These are phyloP conservation scores for Amaurobius ferox DNA, from an alignment of 2,888 invertebrate genomes.

Conservation along the genomic window DNA sequence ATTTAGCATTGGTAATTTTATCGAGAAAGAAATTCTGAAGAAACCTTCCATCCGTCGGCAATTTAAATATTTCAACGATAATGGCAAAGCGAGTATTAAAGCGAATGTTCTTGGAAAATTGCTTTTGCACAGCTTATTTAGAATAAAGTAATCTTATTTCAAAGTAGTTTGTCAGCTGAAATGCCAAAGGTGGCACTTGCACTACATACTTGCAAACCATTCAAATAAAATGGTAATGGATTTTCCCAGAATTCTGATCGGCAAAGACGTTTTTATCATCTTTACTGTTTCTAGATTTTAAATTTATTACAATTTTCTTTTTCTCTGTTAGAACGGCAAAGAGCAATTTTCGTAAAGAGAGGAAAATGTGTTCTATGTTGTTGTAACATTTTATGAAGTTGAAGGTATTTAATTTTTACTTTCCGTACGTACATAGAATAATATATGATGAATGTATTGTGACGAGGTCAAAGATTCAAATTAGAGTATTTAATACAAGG, in stretches of 20 bases:
- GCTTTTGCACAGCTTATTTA: not conserved
- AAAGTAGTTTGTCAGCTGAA: not conserved
- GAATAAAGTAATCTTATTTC: conserved; percentile 16
- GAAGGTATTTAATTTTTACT: too few relatives aligned
- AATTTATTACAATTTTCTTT: not conserved
- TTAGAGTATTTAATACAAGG: too few relatives aligned
- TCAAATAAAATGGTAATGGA: conserved; percentile 16
- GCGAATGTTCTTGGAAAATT: not conserved
- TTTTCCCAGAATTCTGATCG: not conserved
- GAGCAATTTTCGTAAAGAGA: not conserved
- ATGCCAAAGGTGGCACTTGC: conserved; percentile 11
- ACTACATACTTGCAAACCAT: not conserved
- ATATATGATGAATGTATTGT: too few relatives aligned
- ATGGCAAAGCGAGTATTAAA: not conserved
- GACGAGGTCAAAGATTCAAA: too few relatives aligned
- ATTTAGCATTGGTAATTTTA: too few relatives aligned
- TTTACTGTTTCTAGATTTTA: not conserved
- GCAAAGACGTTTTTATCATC: conserved; percentile 2
- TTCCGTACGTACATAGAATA: too few relatives aligned
- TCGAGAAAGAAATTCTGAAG: too few relatives aligned
- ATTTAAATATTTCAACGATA: conserved; percentile 6
- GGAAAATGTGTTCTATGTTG: too few relatives aligned
- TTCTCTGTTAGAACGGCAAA: not conserved
- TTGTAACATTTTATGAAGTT: too few relatives aligned
- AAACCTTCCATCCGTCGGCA: too few relatives aligned